A percentile compares a stretch with the other conserved stretches of the same genome.
Evolutionary conservation across 1,140 invertebrate species (phyloP).

Genomic region (Centruroides vittatus): DNA sequence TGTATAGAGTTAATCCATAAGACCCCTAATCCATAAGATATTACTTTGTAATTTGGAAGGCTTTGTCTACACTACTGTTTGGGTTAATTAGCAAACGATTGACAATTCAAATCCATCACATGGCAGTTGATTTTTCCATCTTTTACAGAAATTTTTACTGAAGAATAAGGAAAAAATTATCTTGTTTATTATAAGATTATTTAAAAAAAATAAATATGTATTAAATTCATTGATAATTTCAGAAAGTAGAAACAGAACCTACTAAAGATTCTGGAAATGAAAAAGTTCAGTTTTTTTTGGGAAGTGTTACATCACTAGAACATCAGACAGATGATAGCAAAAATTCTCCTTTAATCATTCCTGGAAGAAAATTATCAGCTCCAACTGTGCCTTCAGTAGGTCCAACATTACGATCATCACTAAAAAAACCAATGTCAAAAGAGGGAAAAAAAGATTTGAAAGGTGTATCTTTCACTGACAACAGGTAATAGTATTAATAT

Average conservation of each 20-base stretch:
- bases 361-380: not conserved
- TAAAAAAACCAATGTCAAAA: conserved; percentile 15
- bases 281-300: conserved; percentile 11
- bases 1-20: too few species aligned
- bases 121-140: too few species aligned
- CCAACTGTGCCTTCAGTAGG: conserved; percentile 20
- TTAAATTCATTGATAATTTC: not conserved
- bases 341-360: not conserved
- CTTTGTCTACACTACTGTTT: too few species aligned
- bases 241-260: not conserved
- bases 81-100: too few species aligned
- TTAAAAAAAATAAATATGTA: too few species aligned
- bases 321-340: not conserved
- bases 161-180: too few species aligned
- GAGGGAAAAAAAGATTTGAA: conserved; percentile 3
- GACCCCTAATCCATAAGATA: too few species aligned
- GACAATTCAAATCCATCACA: too few species aligned
- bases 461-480: not conserved
- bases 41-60: too few species aligned
- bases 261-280: not conserved
- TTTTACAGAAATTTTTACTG: too few species aligned
- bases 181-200: too few species aligned
- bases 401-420: conserved; percentile 13
- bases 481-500: not conserved
- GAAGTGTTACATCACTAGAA: conserved; percentile 7